Percentiles rank a stretch among this genome's conserved stretches.
phyloP scores from a whole-genome alignment of 2,113 vertebrate genomes.

The Ictalurus furcatus region DNA sequence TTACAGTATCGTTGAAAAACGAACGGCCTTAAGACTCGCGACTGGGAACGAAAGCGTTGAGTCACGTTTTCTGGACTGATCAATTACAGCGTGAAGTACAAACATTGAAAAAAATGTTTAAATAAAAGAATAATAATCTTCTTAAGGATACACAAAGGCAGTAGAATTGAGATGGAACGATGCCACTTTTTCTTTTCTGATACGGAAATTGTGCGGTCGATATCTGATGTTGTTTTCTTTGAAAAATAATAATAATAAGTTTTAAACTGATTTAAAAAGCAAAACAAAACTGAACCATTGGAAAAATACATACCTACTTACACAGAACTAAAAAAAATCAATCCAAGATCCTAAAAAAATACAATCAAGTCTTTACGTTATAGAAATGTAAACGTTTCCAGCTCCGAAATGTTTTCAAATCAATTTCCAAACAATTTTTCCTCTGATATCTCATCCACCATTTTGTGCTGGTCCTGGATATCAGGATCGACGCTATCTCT shows the following conservation, averaged over 20 bases:
- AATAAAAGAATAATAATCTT: no score
- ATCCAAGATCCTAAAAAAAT: neutral
- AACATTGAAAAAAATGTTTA: neutral
- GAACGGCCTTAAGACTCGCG: neutral
- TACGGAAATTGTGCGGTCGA: neutral
- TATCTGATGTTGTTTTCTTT: neutral
- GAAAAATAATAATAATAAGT: neutral
- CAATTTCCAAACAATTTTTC: neutral
- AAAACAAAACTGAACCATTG: neutral
- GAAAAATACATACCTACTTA: neutral
- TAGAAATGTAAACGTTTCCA: neutral
- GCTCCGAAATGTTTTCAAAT: neutral
- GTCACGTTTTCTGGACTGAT: neutral
- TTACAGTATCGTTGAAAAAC: neutral
- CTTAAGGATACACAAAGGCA: neutral
- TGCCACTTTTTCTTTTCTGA: neutral
- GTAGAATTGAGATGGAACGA: neutral
- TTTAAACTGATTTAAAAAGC: neutral
- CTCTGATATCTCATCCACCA: neutral
- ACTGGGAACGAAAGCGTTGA: neutral
- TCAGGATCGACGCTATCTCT: neutral
- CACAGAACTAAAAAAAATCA: neutral
- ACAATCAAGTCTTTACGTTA: neutral
- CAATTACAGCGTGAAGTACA: neutral
- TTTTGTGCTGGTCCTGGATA: neutral